Base-by-base conservation (phyloP, 2,797 vertebrate genomes). In the Periophthalmus magnuspinnatus region DNA sequence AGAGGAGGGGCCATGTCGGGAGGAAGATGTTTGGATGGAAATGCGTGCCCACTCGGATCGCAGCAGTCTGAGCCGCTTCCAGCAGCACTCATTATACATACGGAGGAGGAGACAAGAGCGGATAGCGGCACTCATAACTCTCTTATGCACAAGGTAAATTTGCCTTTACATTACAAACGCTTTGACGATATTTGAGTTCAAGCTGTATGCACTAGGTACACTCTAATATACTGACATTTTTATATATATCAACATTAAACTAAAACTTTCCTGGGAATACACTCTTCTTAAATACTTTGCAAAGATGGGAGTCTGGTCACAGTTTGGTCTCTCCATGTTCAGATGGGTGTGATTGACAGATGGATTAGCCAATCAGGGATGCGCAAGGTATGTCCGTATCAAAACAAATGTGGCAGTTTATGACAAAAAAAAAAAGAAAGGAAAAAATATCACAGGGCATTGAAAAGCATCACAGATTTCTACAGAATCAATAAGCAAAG, bases 1-100 rank as follows among this genome's bases (percentile, higher is more conserved):
- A 72, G 52, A 71, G 74, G 52, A 21, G 19, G 70, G 48, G 47
- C 16, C 28, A 16, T 85, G 86, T 87, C 85, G 86, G 72, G 76
- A 69, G 78, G 81, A 83, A 70, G 79, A 66, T 63, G 68, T 77
- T 75, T 81, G 78, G 75, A 79, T 80, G 80, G 78, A 81, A 84
- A 86, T 28, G 38, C 71, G 72, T 63, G 72, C 50, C 74, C 10
- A 32, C 69, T 74, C 68, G 28, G 61, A 78, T 81, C 75, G 38
- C 78, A 63, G 77, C 74, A 41, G 75, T 65, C 68, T 76, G 73
- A 79, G 70, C 70, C 74, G 60, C 74, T 85, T 88, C 81, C 68
- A 78, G 76, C 79, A 78, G 76, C 21, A 65, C 65, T 87, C 81
- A 69, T 78, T 82, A 78, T 67, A 74, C 67, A 78, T 48, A 68